phyloP scores from a whole-genome alignment of 2,113 vertebrate species.

The Sialia sialis region DNA sequence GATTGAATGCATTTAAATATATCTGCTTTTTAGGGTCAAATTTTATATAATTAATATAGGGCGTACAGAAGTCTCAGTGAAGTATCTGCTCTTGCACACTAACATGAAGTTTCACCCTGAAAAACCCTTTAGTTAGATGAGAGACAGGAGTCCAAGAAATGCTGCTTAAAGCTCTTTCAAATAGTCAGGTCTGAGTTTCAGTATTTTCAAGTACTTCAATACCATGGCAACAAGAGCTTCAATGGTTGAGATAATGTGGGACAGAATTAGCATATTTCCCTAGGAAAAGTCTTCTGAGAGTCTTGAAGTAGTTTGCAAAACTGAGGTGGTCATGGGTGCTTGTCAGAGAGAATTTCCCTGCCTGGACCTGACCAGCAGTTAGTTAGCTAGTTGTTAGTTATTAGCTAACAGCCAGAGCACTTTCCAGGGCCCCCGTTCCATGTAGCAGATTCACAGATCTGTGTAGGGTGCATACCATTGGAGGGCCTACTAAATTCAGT shows the following conservation, averaged over 20 bases:
- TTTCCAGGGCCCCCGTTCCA: neutral
- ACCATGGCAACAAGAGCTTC: slow-evolving; percentile 20
- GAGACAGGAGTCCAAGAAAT: neutral
- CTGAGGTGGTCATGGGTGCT: neutral
- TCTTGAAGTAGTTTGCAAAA: neutral
- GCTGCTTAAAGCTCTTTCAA: neutral
- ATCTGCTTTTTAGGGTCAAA: neutral
- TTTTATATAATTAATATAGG: neutral
- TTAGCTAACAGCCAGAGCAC: neutral
- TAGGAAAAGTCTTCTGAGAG: neutral
- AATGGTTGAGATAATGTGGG: neutral
- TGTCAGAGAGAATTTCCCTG: neutral
- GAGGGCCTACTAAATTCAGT: neutral
- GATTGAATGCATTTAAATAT: neutral
- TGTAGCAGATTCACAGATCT: neutral
- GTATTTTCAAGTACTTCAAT: neutral
- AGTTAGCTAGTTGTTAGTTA: neutral
- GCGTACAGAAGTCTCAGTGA: neutral
- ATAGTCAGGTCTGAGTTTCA: neutral
- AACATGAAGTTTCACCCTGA: neutral
- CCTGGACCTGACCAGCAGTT: neutral
- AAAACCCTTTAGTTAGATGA: neutral
- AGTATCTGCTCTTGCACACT: neutral
- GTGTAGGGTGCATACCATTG: neutral
- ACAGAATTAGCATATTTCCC: neutral